These are phyloP conservation scores for Euura lappo DNA, from an alignment of 1,140 invertebrate species.

Conservation along the genomic window DNA sequence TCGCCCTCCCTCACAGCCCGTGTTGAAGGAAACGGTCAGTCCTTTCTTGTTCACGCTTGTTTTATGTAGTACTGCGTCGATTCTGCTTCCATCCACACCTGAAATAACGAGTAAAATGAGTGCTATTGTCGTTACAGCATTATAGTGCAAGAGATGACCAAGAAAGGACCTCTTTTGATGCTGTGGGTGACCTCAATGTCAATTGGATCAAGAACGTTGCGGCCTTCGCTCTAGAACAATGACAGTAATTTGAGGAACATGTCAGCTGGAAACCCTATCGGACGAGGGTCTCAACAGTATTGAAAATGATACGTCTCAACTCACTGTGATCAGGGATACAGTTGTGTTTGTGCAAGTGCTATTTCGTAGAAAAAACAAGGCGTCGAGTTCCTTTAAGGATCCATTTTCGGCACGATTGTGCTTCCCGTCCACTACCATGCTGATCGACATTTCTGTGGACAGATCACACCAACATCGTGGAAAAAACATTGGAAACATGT, in stretches of 20 bases:
- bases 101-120: not conserved
- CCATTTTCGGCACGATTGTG: constrained; percentile 28
- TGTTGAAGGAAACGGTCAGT: constrained; percentile 49
- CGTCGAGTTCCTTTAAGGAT: constrained; percentile 3
- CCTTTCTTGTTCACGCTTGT: constrained; percentile 15
- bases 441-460: constrained; percentile 22
- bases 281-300: not conserved
- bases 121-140: too few species aligned
- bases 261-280: too few species aligned
- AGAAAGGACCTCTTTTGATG: not conserved
- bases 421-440: constrained; percentile 29
- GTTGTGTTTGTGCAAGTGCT: constrained; percentile 15
- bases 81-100: constrained; percentile 23
- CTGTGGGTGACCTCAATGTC: not conserved
- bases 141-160: too few species aligned
- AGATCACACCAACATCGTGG: not conserved
- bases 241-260: too few species aligned
- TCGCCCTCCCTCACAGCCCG: constrained; percentile 50
- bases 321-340: constrained; percentile 13
- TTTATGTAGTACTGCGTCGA: constrained; percentile 5
- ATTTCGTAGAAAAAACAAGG: not conserved
- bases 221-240: not conserved
- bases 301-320: too few species aligned
- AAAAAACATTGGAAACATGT: too few species aligned
- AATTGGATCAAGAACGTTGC: not conserved